phyloP scores from a whole-genome alignment of 2,113 vertebrate genomes.

The Python bivittatus region DNA sequence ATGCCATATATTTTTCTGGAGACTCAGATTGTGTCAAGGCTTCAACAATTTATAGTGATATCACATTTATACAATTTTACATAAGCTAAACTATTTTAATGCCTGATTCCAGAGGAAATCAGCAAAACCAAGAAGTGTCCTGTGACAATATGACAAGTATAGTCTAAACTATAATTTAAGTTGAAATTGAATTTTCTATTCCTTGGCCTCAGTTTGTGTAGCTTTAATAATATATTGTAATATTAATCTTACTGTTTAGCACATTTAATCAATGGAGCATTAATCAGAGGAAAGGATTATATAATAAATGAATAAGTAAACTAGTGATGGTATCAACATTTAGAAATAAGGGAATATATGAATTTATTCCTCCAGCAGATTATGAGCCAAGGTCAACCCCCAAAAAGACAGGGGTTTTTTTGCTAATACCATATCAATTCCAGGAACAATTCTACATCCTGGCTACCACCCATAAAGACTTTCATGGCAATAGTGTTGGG shows the following conservation, averaged over 20 bases:
- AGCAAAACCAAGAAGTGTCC: constrained; percentile 38
- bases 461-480: no score
- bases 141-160: neutral
- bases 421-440: no score
- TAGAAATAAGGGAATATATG: no score
- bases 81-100: constrained; percentile 41
- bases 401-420: no score
- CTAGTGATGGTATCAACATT: neutral
- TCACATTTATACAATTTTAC: constrained; percentile 45
- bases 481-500: no score
- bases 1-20: constrained; percentile 23
- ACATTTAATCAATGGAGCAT: neutral
- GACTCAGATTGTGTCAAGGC: constrained; percentile 43
- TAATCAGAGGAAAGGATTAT: neutral
- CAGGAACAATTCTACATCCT: no score
- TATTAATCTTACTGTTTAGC: neutral
- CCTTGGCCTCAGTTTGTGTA: neutral
- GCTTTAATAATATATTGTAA: neutral
- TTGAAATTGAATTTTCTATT: neutral
- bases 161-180: neutral
- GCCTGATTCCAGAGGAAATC: constrained; percentile 40
- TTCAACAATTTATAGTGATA: constrained; percentile 49
- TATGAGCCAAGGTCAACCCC: no score
- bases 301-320: neutral
- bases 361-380: no score